These are phyloP conservation scores for Nomada flava DNA, from an alignment of 2,888 invertebrate genomes.

Conservation along the genomic window DNA sequence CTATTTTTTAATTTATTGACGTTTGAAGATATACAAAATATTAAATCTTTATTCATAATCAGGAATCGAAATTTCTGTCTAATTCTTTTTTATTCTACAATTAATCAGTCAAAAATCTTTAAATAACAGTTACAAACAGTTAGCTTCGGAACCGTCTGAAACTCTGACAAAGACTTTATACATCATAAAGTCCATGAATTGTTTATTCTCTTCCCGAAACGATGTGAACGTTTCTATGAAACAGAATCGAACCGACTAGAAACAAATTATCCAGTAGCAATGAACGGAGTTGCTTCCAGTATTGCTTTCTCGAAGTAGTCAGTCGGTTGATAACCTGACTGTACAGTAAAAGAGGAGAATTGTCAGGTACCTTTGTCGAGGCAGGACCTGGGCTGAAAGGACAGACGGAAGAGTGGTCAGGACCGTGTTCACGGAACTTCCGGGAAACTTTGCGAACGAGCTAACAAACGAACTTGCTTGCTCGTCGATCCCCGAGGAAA, in stretches of 20 bases:
- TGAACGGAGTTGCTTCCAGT: constrained; percentile 16
- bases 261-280: constrained; percentile 22
- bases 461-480: constrained; percentile 62
- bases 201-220: constrained; percentile 12
- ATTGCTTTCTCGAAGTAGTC: constrained; percentile 14
- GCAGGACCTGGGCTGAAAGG: constrained; percentile 21
- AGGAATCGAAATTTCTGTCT: too few relatives aligned
- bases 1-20: too few relatives aligned
- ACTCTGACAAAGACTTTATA: neutral
- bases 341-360: constrained; percentile 29
- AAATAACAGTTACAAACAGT: neutral
- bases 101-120: too few relatives aligned
- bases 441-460: constrained; percentile 53
- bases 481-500: constrained; percentile 36
- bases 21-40: too few relatives aligned
- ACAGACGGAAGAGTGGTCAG: constrained; percentile 17
- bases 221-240: neutral
- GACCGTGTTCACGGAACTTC: constrained; percentile 34
- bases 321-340: neutral
- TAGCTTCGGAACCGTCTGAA: neutral
- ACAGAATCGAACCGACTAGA: constrained; percentile 19
- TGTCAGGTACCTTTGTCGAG: constrained; percentile 33
- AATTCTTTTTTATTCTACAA: too few relatives aligned
- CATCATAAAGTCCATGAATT: constrained; percentile 8
- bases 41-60: too few relatives aligned